These are phyloP conservation scores for Monomorium pharaonis DNA, from an alignment of 1,140 invertebrate genomes.

Conservation along the genomic window DNA sequence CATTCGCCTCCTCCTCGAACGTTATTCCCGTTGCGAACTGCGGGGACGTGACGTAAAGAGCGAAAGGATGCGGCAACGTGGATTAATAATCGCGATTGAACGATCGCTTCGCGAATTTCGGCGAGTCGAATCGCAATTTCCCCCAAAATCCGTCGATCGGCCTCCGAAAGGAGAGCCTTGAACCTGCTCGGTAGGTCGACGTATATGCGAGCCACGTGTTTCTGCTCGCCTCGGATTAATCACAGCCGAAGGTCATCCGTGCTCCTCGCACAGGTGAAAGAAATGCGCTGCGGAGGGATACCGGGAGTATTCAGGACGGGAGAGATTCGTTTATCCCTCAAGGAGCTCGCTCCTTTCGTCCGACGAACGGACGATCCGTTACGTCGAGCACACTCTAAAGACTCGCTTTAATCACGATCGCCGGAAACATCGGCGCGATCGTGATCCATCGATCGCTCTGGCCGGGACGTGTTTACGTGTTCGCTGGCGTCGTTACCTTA, in stretches of 20 bases:
- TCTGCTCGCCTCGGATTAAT: conserved; percentile 71
- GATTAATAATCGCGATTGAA: neutral
- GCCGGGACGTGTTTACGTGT: conserved; percentile 71
- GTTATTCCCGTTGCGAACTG: no score
- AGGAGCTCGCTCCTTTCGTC: conserved; percentile 60
- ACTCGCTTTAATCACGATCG: conserved; percentile 73
- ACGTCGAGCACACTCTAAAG: conserved; percentile 69
- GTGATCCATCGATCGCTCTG: conserved; percentile 72
- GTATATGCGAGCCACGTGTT: conserved; percentile 67
- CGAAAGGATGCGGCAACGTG: neutral
- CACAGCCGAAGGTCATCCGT: conserved; percentile 68
- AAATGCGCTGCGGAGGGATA: conserved; percentile 39
- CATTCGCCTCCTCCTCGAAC: neutral
- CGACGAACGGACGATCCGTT: conserved; percentile 69
- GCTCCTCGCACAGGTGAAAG: conserved; percentile 58
- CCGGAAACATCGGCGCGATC: conserved; percentile 71
- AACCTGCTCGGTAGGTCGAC: conserved; percentile 71
- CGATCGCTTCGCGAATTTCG: neutral
- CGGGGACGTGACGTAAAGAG: neutral
- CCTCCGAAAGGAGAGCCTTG: conserved; percentile 71
- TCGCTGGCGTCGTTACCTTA: conserved; percentile 75
- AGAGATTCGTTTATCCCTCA: conserved; percentile 73
- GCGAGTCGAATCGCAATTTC: neutral
- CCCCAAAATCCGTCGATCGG: conserved; percentile 54
- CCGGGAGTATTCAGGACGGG: conserved; percentile 44